Evolutionary conservation across 2,888 invertebrate genomes (phyloP), one percentile per base, ranked within the genome.

Genomic region (Chalcosyrphus nemorum): DNA sequence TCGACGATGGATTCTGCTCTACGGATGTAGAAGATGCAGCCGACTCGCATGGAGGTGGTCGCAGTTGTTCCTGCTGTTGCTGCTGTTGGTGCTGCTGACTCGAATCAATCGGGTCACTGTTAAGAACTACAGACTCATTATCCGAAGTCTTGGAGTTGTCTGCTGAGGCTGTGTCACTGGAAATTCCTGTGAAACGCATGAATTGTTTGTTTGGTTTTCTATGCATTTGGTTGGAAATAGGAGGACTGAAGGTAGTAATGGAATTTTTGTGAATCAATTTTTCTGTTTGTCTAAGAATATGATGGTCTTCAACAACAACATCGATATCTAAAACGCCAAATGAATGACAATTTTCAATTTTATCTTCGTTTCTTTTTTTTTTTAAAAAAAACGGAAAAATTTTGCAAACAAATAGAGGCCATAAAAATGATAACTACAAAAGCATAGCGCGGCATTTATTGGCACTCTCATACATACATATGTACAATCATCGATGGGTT

Each of bases 111-210:
- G 45, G 52, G 11, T 76, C 76, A 59, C 63, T 35, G 17, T 35
- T 80, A 24, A 56, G 71, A 24, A 78, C 50, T 57, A 77, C 57
- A 45, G 68, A 70, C 24, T 75, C 86, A 77, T 71, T 86, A 88
- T 87, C 86, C 86, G 87, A 88, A 88, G 87, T 87, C 87, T 86
- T 88, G 86, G 41, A 72, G 70, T 71, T 61, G 61, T 70, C 86
- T 74, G 76, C 32, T 75, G 86, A 56, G 45, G 84, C 84, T 68
- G 86, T 70, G 41, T 82, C 86, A 76, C 86, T 92, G 92, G 88
- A 90, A 92, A 92, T 92, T 90, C 91, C 90, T 84, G 93, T 92
- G 87, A 92, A 82, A 59, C 92, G 85, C 75, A 87, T 76, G 81
- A 81, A 85, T 84, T 81, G 87, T 77, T 87, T 32, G 52, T 77